These are phyloP conservation scores for Cyclargus thomasi DNA, from an alignment of 1,140 invertebrate genomes.

Conservation along the genomic window DNA sequence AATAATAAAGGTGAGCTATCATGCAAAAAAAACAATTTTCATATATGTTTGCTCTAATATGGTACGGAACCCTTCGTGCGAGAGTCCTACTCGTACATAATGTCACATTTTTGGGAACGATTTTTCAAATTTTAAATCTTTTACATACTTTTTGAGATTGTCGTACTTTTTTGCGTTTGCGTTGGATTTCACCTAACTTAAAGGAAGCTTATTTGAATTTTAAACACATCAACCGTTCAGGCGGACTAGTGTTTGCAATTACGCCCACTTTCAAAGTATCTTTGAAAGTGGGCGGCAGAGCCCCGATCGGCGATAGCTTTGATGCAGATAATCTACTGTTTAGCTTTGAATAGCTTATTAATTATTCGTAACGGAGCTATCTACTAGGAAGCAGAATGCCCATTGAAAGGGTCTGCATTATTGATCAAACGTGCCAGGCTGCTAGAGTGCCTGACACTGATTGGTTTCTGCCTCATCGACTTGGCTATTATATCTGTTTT, in stretches of 20 bases:
- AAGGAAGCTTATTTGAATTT: too few relatives aligned
- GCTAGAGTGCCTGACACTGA: background rate
- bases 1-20: too few relatives aligned
- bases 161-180: too few relatives aligned
- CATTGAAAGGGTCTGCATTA: background rate
- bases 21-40: too few relatives aligned
- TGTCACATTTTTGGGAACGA: too few relatives aligned
- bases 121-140: too few relatives aligned
- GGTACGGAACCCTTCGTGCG: too few relatives aligned
- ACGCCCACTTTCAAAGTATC: background rate
- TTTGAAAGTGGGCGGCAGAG: background rate
- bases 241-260: background rate
- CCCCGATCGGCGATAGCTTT: background rate
- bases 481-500: background rate
- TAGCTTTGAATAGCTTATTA: constrained; percentile 3
- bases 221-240: too few relatives aligned
- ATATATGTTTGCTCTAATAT: too few relatives aligned
- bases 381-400: background rate
- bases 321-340: background rate
- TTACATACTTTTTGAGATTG: too few relatives aligned
- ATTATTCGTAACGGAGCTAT: constrained; percentile 3
- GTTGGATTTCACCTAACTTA: too few relatives aligned
- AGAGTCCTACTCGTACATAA: too few relatives aligned
- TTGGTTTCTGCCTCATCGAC: background rate
- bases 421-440: constrained; percentile 1